A percentile compares a stretch with the other conserved stretches of the same genome.
These are phyloP conservation scores for Drosophila merina DNA, from an alignment of 2,888 invertebrate genomes.

Conservation along the genomic window DNA sequence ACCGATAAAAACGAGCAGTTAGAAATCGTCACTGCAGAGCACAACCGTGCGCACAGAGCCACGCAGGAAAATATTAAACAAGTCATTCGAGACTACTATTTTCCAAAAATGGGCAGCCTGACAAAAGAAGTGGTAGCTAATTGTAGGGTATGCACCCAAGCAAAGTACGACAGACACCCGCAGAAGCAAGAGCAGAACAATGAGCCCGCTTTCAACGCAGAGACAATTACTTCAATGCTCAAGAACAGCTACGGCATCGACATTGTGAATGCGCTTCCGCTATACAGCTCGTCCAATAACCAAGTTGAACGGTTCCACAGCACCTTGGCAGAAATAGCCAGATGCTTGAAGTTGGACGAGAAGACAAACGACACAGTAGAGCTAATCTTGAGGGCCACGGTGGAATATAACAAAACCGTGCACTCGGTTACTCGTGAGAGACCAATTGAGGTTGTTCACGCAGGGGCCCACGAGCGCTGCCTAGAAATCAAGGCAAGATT, in stretches of 20 bases:
- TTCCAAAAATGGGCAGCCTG: conserved; percentile 35
- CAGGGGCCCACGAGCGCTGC: no score
- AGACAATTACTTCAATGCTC: no score
- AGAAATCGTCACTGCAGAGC: conserved; percentile 11
- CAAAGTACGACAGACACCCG: conserved; percentile 15
- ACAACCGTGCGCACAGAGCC: conserved; percentile 34
- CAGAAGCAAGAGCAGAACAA: conserved; percentile 8
- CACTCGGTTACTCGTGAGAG: conserved; percentile 2
- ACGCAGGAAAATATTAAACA: conserved; percentile 37
- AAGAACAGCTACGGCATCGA: neutral
- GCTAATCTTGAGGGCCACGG: conserved; percentile 1
- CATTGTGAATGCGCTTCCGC: neutral
- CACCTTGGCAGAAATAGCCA: conserved; percentile 7
- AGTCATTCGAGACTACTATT: conserved; percentile 34
- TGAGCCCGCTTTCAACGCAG: no score
- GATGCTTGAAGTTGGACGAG: conserved; percentile 1
- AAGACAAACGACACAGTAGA: conserved; percentile 8
- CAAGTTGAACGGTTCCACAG: conserved; percentile 13
- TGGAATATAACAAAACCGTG: conserved; percentile 7
- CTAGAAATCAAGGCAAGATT: no score
- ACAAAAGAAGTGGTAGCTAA: conserved; percentile 22
- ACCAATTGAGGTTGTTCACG: neutral
- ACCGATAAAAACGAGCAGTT: neutral
- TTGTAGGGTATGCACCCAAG: conserved; percentile 9
- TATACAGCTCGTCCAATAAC: neutral